Conservation (phyloP, 1,140 invertebrate species). For the Subanguina moxae region DNA sequence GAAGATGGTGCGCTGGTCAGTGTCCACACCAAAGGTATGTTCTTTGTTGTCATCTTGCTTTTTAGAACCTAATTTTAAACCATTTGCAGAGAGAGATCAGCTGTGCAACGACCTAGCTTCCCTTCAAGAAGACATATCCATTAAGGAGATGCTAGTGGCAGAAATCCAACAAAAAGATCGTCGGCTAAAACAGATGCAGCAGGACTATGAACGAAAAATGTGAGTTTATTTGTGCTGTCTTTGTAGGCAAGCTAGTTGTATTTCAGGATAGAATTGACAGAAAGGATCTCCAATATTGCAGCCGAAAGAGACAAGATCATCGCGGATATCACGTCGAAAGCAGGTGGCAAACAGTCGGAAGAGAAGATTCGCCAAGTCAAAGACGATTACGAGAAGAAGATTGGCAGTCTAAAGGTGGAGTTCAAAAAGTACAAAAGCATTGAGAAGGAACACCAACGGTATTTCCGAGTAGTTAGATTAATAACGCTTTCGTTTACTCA, state of each 20-base stretch:
- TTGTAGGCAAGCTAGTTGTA: no score
- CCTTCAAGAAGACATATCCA: conserved; percentile 43
- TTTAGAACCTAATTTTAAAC: no score
- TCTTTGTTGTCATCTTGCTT: no score
- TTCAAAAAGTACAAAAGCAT: conserved; percentile 79
- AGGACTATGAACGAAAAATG: conserved; percentile 92
- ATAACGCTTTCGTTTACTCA: no score
- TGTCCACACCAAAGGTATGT: no score
- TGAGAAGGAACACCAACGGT: conserved; percentile 76
- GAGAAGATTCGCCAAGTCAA: conserved; percentile 72
- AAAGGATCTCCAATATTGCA: conserved; percentile 80
- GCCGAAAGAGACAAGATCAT: conserved; percentile 80
- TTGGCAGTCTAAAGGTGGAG: conserved; percentile 78
- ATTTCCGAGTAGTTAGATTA: no score
- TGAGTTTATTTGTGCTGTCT: no score
- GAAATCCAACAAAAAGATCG: conserved; percentile 83
- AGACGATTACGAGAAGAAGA: conserved; percentile 82
- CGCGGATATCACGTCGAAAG: conserved; percentile 37
- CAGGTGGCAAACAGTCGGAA: conserved; percentile 21
- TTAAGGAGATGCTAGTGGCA: conserved; percentile 70
- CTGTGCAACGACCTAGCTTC: conserved; percentile 41
- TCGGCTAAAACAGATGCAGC: conserved; percentile 74
- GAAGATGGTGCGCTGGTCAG: no score
- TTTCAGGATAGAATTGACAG: conserved; percentile 68
- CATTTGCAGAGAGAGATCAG: conserved; percentile 35